A percentile compares a stretch with the other conserved stretches of the same genome.
Conservation (phyloP, 2,888 invertebrate species). For the Conops quadrifasciatus region DNA sequence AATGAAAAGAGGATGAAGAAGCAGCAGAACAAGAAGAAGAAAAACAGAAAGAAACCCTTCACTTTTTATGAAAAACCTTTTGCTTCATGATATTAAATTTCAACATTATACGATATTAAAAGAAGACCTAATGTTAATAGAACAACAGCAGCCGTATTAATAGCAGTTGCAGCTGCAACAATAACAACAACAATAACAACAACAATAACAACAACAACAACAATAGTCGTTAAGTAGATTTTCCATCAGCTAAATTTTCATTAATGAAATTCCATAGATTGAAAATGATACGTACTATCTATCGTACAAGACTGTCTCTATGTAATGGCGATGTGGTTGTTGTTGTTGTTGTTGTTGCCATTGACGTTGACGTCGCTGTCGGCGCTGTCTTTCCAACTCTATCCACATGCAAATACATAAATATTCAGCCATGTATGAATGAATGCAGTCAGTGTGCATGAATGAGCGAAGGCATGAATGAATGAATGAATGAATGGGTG, state of each 20-base stretch:
- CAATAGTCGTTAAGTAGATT: slow-evolving; percentile 14
- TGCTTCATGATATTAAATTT: not conserved
- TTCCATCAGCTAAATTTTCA: slow-evolving; percentile 12
- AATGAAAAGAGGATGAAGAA: not conserved
- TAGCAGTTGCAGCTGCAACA: slow-evolving; percentile 8
- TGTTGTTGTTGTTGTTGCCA: not conserved
- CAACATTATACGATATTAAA: not conserved
- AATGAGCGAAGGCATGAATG: no score
- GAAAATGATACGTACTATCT: slow-evolving; percentile 11
- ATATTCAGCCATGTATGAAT: no score
- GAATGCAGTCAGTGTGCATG: no score
- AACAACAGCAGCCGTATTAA: not conserved
- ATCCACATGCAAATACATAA: no score
- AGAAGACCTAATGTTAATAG: not conserved
- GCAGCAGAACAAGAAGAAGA: not conserved
- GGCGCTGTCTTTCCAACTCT: no score
- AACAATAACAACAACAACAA: slow-evolving; percentile 17
- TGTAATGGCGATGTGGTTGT: slow-evolving; percentile 14
- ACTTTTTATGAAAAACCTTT: not conserved
- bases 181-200: slow-evolving; percentile 23
- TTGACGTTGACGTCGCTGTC: not conserved
- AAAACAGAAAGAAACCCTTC: not conserved
- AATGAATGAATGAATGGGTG: no score
- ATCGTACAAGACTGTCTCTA: not conserved
- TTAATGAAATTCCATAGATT: slow-evolving; percentile 32